Evolutionary conservation across 2,888 invertebrate genomes (phyloP).

Genomic region (Caenorhabditis panamensis): DNA sequence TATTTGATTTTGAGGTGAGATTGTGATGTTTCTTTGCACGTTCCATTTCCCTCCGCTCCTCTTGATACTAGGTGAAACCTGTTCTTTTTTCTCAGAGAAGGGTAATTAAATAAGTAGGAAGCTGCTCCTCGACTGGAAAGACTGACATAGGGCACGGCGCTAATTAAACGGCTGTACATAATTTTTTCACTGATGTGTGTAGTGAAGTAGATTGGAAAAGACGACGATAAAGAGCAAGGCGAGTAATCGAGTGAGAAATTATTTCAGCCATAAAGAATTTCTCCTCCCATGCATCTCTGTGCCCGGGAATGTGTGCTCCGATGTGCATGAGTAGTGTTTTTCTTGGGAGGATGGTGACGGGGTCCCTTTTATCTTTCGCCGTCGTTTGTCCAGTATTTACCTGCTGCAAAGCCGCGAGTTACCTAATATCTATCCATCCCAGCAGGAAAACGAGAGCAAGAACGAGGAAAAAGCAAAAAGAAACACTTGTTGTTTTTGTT

Average conservation of each 20-base stretch:
- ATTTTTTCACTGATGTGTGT: constrained; percentile 60
- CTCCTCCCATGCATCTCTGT: constrained; percentile 26
- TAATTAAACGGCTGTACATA: constrained; percentile 61
- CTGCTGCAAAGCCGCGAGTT: constrained; percentile 19
- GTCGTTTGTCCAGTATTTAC: constrained; percentile 28
- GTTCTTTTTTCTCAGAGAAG: constrained; percentile 22
- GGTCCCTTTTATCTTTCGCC: constrained; percentile 20
- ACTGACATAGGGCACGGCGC: constrained; percentile 45
- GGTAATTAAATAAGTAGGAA: constrained; percentile 51
- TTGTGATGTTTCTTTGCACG: not conserved
- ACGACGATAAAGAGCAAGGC: constrained; percentile 56
- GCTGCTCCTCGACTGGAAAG: constrained; percentile 6
- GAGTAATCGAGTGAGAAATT: constrained; percentile 63
- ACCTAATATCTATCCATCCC: constrained; percentile 20
- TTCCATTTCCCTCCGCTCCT: not conserved
- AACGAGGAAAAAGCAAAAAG: constrained; percentile 5
- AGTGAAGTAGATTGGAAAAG: constrained; percentile 56
- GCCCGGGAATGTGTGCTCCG: constrained; percentile 17
- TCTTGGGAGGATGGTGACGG: not conserved
- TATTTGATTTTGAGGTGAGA: not conserved
- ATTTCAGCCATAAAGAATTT: constrained; percentile 63
- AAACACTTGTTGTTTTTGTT: constrained; percentile 46
- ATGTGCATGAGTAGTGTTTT: constrained; percentile 47
- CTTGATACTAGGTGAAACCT: constrained; percentile 14
- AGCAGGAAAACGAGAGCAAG: not conserved